Base-by-base conservation (phyloP, 2,797 vertebrate genomes). In the Podargus strigoides region DNA sequence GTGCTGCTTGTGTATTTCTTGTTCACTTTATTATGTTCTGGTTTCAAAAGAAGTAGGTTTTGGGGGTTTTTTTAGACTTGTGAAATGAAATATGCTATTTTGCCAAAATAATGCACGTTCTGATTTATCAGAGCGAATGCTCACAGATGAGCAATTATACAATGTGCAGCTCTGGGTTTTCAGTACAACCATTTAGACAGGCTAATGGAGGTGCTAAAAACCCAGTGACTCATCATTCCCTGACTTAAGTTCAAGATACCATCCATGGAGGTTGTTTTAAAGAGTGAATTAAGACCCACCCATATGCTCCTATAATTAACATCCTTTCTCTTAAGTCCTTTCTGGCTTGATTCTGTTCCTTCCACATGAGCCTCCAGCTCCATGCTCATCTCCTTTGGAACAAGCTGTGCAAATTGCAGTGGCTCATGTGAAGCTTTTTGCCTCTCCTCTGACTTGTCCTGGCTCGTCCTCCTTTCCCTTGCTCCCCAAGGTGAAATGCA, bases 1-100 rank as follows among this genome's bases (percentile, higher is more conserved):
- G 67, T 92, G 93, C 79, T 96, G 95, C 92, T 90, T 69, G 55
- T 88, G 59, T 75, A 50, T 87, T 94, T 95, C 90, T 93, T 63
- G 59, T 89, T 75, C 56, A 10, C 56, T 94, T 96, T 93, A 87
- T 95, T 94, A 90, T 75, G 84, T 68, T 85, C 80, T 88, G 64
- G 39, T 90, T 95, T 94, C 87, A 89, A 89, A 95, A 95, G 63
- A 70, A 92, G 56, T 59, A 36, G 9, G 28, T 68, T 56, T 41
- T 53, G 56, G 55, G 39, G 9, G 28, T 68, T 56, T 41, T 53
- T 28, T 21, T 3, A 24, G 32, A 87, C 77, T 90, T 42, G 13
- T 88, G 74, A 85, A 87, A 70, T 64, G 24, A 67, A 83, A 66
- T 77, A 47, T 14, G 5, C 8, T 58, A 6, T 87, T 85, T 50